phyloP scores from a whole-genome alignment of 2,113 vertebrate genomes.

The Hiodon alosoides region DNA sequence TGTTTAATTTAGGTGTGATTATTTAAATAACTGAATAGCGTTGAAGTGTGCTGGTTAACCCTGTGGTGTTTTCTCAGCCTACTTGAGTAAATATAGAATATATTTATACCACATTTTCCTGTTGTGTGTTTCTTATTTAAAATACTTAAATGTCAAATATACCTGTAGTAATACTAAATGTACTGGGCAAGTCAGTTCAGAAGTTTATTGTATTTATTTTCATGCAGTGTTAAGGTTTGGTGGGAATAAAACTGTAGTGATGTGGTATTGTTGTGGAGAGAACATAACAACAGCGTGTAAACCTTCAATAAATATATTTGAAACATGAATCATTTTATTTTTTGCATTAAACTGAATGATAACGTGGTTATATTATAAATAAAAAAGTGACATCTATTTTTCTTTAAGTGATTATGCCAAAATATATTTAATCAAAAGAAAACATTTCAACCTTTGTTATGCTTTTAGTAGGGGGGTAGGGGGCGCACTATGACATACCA shows the following conservation, averaged over 20 bases:
- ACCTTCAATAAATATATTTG: conserved; percentile 4
- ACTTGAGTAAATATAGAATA: neutral
- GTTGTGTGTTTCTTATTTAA: neutral
- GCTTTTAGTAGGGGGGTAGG: neutral
- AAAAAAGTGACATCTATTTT: neutral
- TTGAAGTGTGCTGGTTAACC: neutral
- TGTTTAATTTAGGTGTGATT: neutral
- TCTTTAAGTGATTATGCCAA: neutral
- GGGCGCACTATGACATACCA: neutral
- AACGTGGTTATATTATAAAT: no score
- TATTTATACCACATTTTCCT: neutral
- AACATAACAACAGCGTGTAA: conserved; percentile 1
- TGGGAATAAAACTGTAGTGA: conserved; percentile 39
- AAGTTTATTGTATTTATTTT: neutral
- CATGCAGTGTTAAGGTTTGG: neutral
- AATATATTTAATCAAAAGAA: neutral
- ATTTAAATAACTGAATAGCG: conserved; percentile 9
- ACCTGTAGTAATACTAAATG: neutral
- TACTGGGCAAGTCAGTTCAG: neutral
- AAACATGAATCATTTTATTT: no score
- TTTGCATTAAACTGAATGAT: no score
- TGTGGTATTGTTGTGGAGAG: conserved; percentile 49
- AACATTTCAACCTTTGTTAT: neutral
- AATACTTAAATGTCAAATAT: neutral
- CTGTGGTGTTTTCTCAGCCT: neutral